These are phyloP conservation scores for Erannis defoliaria DNA, from an alignment of 2,888 invertebrate genomes.

Conservation along the genomic window DNA sequence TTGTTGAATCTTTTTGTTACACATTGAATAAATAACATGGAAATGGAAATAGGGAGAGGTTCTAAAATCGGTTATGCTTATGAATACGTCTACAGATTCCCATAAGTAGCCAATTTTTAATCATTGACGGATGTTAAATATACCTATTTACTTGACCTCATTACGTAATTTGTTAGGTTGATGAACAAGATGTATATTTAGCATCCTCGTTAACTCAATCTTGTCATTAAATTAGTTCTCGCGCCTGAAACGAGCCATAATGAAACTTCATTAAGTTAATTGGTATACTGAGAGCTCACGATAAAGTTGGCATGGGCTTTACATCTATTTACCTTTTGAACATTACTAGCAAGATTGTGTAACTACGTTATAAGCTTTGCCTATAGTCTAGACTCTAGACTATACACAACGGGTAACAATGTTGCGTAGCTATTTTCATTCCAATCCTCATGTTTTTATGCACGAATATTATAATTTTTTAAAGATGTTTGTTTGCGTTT, in stretches of 20 bases:
- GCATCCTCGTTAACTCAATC: conserved; percentile 33
- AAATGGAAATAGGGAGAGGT: too few relatives aligned
- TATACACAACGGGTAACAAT: not conserved
- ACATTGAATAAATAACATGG: too few relatives aligned
- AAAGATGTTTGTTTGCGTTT: not conserved
- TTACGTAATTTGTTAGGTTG: conserved; percentile 3
- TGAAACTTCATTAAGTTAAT: conserved; percentile 29
- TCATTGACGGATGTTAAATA: too few relatives aligned
- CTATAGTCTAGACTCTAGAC: not conserved
- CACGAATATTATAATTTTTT: too few relatives aligned
- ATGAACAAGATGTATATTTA: conserved; percentile 38
- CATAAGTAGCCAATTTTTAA: too few relatives aligned
- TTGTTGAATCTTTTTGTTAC: too few relatives aligned
- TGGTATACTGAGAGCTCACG: conserved; percentile 8
- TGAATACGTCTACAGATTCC: too few relatives aligned
- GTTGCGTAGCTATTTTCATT: not conserved
- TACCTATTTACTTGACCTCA: not conserved
- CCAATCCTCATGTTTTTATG: not conserved
- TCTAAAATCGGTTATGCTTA: too few relatives aligned
- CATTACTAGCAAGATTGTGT: not conserved
- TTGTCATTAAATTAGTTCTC: conserved; percentile 33
- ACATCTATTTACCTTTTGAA: not conserved
- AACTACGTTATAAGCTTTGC: not conserved
- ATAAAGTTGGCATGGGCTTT: conserved; percentile 2
- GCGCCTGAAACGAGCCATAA: conserved; percentile 22